Percentiles rank a stretch among this genome's conserved stretches.
These are phyloP conservation scores for Polypterus senegalus DNA, from an alignment of 2,113 vertebrate genomes.

Conservation along the genomic window DNA sequence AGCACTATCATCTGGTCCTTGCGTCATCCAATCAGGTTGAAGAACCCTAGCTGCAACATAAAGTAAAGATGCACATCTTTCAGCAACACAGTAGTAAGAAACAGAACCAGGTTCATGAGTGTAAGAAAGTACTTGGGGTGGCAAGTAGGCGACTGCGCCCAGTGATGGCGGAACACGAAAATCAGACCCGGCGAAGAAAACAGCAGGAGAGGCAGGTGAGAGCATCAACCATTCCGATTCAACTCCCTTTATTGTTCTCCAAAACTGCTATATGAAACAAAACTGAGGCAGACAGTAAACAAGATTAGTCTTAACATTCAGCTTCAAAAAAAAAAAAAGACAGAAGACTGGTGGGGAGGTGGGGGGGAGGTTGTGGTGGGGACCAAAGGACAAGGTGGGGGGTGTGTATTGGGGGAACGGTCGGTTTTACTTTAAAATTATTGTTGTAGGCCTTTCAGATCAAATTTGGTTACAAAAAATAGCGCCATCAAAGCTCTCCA, in stretches of 20 bases:
- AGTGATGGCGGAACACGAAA: conserved; percentile 72
- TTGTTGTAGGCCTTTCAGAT: conserved; percentile 49
- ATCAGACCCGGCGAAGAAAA: conserved; percentile 39
- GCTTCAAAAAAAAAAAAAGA: conserved; percentile 30
- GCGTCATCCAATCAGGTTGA: conserved; percentile 80
- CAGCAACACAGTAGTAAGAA: conserved; percentile 74
- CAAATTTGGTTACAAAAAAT: conserved; percentile 44
- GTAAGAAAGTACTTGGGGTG: conserved; percentile 56
- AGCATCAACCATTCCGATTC: conserved; percentile 56
- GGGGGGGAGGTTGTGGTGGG: conserved; percentile 16
- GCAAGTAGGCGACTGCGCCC: conserved; percentile 56
- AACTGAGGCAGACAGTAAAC: conserved; percentile 39
- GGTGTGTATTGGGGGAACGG: conserved; percentile 33
- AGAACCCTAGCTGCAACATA: conserved; percentile 77
- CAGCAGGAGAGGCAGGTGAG: conserved; percentile 78
- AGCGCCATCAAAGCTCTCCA: conserved; percentile 58
- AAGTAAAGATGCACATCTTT: conserved; percentile 88
- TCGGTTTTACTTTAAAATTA: conserved; percentile 31
- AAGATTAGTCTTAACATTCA: conserved; percentile 29
- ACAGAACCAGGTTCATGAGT: conserved; percentile 66
- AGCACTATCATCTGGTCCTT: conserved; percentile 86
- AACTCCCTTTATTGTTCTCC: conserved; percentile 45
- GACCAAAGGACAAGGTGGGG: conserved; percentile 29
- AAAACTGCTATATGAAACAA: conserved; percentile 40
- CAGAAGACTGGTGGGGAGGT: conserved; percentile 42